These are phyloP conservation scores for Choreutis nemorana DNA, from an alignment of 2,888 invertebrate species.

Conservation along the genomic window DNA sequence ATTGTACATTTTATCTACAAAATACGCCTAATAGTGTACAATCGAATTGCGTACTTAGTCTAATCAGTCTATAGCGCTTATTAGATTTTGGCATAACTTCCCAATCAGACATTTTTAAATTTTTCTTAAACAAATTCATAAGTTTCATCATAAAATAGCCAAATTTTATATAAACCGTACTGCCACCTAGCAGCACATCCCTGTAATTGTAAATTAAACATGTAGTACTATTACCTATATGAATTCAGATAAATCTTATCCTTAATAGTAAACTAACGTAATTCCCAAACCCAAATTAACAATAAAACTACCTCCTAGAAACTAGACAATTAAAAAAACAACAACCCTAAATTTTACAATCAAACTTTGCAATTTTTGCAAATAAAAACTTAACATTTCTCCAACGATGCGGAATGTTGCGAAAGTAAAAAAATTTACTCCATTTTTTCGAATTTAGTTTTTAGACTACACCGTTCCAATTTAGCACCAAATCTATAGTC, in stretches of 20 bases:
- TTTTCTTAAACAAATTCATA: conserved; percentile 43
- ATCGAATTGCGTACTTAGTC: conserved; percentile 58
- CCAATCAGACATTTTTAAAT: conserved; percentile 30
- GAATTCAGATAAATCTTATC: conserved; percentile 62
- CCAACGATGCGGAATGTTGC: conserved; percentile 52
- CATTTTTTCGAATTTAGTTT: conserved; percentile 23
- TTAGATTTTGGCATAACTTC: conserved; percentile 54
- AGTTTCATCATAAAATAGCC: conserved; percentile 26
- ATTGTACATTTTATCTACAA: conserved; percentile 55
- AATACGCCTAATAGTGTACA: conserved; percentile 66
- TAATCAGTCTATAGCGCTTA: conserved; percentile 67
- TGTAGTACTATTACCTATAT: conserved; percentile 52
- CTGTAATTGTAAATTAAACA: conserved; percentile 60
- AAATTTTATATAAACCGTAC: conserved; percentile 37
- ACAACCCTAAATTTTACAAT: conserved; percentile 50
- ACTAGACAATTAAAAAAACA: conserved; percentile 51
- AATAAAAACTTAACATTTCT: conserved; percentile 61
- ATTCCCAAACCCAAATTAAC: conserved; percentile 65
- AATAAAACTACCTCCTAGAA: conserved; percentile 54
- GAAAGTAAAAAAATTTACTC: conserved; percentile 35
- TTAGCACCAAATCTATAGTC: conserved; percentile 65
- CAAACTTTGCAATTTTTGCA: conserved; percentile 52
- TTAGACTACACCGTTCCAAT: conserved; percentile 31
- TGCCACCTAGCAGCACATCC: conserved; percentile 61
- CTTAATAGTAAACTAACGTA: conserved; percentile 60